phyloP scores from a whole-genome alignment of 2,113 vertebrate genomes.

The Myrmecobius fasciatus region DNA sequence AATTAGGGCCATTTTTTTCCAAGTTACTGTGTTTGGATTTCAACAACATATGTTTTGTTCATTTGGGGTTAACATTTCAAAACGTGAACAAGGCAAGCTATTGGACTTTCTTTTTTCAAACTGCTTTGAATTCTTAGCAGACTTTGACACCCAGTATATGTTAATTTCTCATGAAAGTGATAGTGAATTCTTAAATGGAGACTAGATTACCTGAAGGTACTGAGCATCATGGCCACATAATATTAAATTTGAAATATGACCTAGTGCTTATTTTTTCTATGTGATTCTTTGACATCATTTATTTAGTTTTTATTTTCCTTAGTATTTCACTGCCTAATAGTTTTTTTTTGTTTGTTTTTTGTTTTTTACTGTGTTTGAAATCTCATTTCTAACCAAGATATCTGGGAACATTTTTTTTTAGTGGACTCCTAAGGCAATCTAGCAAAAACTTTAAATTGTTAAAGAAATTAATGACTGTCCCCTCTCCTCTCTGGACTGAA shows the following conservation, averaged over 20 bases:
- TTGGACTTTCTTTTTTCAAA: neutral
- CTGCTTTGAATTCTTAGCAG: neutral
- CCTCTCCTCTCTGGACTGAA: neutral
- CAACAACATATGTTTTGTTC: neutral
- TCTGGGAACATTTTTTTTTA: neutral
- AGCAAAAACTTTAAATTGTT: neutral
- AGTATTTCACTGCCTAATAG: neutral
- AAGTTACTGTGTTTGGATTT: neutral
- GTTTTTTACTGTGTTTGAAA: constrained; percentile 13
- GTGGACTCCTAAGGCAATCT: neutral
- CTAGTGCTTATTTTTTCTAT: neutral
- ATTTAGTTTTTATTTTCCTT: neutral
- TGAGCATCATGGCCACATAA: neutral
- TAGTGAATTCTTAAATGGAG: neutral
- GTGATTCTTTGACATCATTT: neutral
- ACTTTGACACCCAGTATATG: neutral
- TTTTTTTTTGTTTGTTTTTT: neutral
- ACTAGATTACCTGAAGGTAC: neutral
- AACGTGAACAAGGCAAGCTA: neutral
- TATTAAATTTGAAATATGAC: neutral
- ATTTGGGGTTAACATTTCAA: neutral
- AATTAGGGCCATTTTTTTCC: constrained; percentile 1
- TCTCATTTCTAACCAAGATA: constrained; percentile 29
- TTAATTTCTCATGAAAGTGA: neutral
- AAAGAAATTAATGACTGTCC: constrained; percentile 3